phyloP scores from a whole-genome alignment of 2,888 invertebrate species.

The Dorcus parallelipipedus region DNA sequence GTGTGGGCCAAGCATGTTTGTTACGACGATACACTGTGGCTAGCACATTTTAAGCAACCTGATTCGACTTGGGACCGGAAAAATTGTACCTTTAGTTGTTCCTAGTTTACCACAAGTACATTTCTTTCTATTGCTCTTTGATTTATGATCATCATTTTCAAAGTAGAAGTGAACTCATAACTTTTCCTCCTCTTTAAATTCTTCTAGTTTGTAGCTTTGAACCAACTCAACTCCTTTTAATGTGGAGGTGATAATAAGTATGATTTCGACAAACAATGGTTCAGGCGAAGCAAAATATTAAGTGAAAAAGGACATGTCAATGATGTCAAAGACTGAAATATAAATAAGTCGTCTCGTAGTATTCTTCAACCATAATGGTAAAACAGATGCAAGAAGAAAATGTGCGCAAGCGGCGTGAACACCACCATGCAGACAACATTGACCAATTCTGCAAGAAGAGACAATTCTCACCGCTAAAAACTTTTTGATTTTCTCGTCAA shows the following conservation, averaged over 20 bases:
- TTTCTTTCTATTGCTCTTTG: not conserved
- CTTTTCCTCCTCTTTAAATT: not conserved
- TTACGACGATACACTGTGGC: no score
- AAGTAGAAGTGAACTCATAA: not conserved
- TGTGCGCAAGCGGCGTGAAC: slow-evolving; percentile 48
- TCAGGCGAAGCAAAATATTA: no score
- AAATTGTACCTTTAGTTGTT: no score
- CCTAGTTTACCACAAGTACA: not conserved
- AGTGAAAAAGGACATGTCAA: not conserved
- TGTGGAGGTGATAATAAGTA: not conserved
- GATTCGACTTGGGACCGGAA: no score
- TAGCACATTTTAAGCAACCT: no score
- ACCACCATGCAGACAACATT: slow-evolving; percentile 42
- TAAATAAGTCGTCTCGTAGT: not conserved
- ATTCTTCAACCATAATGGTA: not conserved
- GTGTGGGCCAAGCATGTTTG: no score
- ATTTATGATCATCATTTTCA: not conserved
- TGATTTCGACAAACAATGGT: not conserved
- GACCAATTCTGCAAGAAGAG: slow-evolving; percentile 23
- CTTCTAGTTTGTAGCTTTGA: not conserved
- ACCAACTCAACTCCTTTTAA: not conserved
- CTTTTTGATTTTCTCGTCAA: slow-evolving; percentile 91
- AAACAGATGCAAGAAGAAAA: slow-evolving; percentile 17
- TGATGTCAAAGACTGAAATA: not conserved
- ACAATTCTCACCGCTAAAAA: slow-evolving; percentile 80